These are phyloP conservation scores for Connochaetes taurinus DNA, from an alignment of 2,113 vertebrate genomes.

Conservation along the genomic window DNA sequence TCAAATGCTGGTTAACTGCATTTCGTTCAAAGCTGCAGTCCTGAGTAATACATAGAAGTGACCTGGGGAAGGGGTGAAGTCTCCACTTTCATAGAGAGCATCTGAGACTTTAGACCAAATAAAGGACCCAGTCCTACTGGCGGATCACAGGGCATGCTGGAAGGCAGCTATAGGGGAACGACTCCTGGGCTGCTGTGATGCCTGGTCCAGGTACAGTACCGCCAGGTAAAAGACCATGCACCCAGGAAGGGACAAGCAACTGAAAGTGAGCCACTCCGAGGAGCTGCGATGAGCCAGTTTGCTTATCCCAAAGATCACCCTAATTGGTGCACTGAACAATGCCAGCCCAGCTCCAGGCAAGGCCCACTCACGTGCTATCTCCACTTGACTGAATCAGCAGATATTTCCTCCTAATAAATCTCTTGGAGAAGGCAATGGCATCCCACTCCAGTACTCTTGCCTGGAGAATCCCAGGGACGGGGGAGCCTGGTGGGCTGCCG, in stretches of 20 bases:
- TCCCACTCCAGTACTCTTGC: no score
- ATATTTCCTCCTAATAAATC: background rate
- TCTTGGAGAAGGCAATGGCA: no score
- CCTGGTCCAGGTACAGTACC: background rate
- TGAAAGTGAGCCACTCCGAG: background rate
- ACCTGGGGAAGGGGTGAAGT: no score
- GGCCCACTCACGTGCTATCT: background rate
- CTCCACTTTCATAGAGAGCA: background rate
- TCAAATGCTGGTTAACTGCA: background rate
- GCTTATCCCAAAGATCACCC: background rate
- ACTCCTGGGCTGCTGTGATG: background rate
- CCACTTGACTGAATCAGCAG: background rate
- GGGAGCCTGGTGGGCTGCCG: no score
- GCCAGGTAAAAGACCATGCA: background rate
- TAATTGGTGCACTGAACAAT: background rate
- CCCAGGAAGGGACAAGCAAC: background rate
- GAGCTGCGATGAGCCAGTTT: background rate
- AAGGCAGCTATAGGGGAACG: fast-evolving
- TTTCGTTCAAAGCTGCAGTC: background rate
- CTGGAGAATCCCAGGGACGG: no score
- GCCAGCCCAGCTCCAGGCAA: background rate
- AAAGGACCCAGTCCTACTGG: background rate
- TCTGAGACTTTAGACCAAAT: background rate
- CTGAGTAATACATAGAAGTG: fast-evolving
- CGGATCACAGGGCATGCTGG: background rate